A percentile compares a stretch with the other conserved stretches of the same genome.
phyloP scores from a whole-genome alignment of 2,113 vertebrate species.

The Xenopus laevis region DNA sequence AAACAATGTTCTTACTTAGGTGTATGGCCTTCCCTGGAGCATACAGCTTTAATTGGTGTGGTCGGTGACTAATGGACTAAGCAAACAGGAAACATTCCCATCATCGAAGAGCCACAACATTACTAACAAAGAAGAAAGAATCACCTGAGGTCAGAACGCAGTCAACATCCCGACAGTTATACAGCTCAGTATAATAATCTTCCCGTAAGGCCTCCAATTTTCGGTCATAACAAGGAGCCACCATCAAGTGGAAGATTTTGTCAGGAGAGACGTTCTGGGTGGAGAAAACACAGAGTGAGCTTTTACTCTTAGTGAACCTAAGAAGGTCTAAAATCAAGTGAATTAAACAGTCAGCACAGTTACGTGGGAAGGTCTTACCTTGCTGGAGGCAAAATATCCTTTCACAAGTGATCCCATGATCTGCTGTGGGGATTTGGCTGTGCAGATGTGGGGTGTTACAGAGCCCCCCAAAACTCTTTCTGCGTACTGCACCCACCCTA shows the following conservation, averaged over 20 bases:
- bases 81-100: too few relatives aligned
- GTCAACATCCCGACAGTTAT: constrained; percentile 81
- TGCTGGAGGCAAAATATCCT: constrained; percentile 84
- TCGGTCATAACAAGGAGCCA: constrained; percentile 94
- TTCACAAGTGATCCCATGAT: constrained; percentile 95
- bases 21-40: too few relatives aligned
- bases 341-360: too few relatives aligned
- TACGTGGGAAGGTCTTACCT: constrained; percentile 56
- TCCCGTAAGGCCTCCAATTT: constrained; percentile 89
- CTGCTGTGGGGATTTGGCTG: constrained; percentile 90
- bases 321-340: too few relatives aligned
- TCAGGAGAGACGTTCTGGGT: constrained; percentile 82
- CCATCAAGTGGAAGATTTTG: constrained; percentile 82
- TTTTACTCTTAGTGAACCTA: neutral
- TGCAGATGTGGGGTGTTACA: constrained; percentile 89
- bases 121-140: neutral
- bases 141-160: constrained; percentile 94
- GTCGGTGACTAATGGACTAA: too few relatives aligned
- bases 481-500: constrained; percentile 93
- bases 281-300: neutral
- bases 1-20: too few relatives aligned
- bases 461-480: constrained; percentile 85
- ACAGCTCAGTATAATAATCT: constrained; percentile 73
- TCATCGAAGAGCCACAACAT: too few relatives aligned
- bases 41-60: too few relatives aligned